Evolutionary conservation across 2,888 invertebrate genomes (phyloP).

Genomic region (Rotaria sp.): DNA sequence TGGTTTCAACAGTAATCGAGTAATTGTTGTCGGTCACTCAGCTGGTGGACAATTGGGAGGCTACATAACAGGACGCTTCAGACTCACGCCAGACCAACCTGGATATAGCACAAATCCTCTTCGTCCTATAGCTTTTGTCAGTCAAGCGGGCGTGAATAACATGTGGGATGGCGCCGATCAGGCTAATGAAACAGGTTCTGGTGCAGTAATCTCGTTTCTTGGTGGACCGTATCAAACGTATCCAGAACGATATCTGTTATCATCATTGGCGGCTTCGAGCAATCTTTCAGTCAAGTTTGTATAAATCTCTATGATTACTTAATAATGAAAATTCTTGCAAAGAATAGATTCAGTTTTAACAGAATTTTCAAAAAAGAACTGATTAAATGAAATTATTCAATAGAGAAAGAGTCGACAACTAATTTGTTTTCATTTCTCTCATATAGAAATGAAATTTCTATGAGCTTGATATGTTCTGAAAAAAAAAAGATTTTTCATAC

Average conservation of each 20-base stretch:
- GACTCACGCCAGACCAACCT: neutral
- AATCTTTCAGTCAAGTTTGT: neutral
- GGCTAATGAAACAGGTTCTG: neutral
- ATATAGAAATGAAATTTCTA: no score
- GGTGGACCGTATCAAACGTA: neutral
- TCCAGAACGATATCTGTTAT: neutral
- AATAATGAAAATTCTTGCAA: no score
- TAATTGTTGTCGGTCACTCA: neutral
- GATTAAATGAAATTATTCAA: no score
- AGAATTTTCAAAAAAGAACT: no score
- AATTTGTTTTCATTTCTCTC: no score
- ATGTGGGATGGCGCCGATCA: neutral
- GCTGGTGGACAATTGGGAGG: neutral
- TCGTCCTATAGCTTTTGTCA: neutral
- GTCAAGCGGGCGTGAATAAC: neutral
- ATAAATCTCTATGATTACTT: neutral
- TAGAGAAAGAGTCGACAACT: no score
- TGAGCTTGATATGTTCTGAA: no score
- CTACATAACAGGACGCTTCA: neutral
- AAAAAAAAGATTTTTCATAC: no score
- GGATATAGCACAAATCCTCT: neutral
- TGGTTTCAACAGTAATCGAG: neutral
- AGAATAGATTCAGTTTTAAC: no score
- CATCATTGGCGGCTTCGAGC: neutral
- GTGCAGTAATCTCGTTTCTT: neutral